Evolutionary conservation across 2,113 vertebrate genomes (phyloP).

Genomic region (Catharus bicknelli): DNA sequence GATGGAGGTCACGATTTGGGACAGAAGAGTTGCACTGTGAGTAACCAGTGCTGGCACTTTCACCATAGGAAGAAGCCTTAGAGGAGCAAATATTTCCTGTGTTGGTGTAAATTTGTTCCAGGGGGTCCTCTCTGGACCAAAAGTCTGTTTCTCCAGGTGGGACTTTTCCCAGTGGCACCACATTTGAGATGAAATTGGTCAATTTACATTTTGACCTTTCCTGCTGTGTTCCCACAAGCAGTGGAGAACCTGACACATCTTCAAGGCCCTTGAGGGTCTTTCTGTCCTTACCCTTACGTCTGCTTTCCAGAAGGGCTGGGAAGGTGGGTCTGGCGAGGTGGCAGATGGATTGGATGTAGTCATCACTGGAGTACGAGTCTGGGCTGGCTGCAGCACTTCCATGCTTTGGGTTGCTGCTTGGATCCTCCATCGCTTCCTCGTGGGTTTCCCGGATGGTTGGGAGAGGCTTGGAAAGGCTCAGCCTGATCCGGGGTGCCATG

Average conservation of each 20-base stretch:
- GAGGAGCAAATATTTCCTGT: slow-evolving; percentile 18
- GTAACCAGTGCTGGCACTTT: not conserved
- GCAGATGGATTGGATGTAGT: slow-evolving; percentile 88
- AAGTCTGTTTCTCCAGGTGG: not conserved
- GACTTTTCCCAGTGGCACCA: not conserved
- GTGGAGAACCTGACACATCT: not conserved
- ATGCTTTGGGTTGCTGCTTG: slow-evolving; percentile 39
- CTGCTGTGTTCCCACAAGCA: not conserved
- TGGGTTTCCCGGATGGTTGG: slow-evolving; percentile 82
- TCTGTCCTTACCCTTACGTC: not conserved
- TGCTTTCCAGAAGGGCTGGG: slow-evolving; percentile 45
- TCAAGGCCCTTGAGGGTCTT: slow-evolving; percentile 23
- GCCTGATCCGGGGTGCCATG: slow-evolving; percentile 79
- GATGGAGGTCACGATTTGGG: not conserved
- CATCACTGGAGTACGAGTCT: slow-evolving; percentile 66
- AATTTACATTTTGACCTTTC: not conserved
- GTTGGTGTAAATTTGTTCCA: slow-evolving; percentile 78
- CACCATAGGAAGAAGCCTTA: not conserved
- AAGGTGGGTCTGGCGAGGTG: slow-evolving; percentile 84
- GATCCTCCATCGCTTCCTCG: slow-evolving; percentile 73
- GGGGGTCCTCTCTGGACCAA: slow-evolving; percentile 66
- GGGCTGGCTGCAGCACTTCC: not conserved
- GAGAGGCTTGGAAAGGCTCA: slow-evolving; percentile 75
- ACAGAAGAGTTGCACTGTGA: not conserved
- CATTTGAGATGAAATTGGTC: not conserved